Evolutionary conservation across 1,140 invertebrate species (phyloP).

Genomic region (Papilio machaon): DNA sequence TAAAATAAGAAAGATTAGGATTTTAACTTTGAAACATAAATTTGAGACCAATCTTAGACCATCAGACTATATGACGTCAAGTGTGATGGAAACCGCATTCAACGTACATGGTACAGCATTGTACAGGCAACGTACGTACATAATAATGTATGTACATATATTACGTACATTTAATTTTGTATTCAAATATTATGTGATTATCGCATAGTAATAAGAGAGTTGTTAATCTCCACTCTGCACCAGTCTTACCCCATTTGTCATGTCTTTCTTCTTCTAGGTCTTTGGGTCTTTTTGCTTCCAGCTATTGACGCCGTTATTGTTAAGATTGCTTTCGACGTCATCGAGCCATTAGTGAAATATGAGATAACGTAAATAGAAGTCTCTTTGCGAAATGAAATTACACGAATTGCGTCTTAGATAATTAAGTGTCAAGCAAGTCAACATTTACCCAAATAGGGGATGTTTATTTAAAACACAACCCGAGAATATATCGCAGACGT

Average conservation of each 20-base stretch:
- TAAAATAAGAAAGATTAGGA: background rate
- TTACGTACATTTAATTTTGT: background rate
- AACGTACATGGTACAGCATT: background rate
- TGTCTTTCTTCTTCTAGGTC: too few relatives aligned
- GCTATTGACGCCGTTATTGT: too few relatives aligned
- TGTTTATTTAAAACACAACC: background rate
- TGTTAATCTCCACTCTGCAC: background rate
- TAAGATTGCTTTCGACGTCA: too few relatives aligned
- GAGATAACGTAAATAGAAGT: background rate
- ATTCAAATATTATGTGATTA: background rate
- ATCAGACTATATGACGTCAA: background rate
- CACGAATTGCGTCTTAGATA: background rate
- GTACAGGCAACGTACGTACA: background rate
- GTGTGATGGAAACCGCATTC: background rate
- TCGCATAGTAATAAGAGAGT: background rate
- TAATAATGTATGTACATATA: too few relatives aligned
- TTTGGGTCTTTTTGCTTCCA: too few relatives aligned
- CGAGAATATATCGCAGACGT: background rate
- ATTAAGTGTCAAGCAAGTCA: background rate
- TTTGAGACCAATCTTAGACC: background rate
- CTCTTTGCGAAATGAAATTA: background rate
- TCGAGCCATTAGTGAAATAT: background rate
- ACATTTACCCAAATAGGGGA: conserved; percentile 2
- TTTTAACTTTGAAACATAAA: too few relatives aligned
- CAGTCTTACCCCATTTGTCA: background rate